Base-by-base conservation (phyloP, 2,113 vertebrate species). In the Pedionomus torquatus region DNA sequence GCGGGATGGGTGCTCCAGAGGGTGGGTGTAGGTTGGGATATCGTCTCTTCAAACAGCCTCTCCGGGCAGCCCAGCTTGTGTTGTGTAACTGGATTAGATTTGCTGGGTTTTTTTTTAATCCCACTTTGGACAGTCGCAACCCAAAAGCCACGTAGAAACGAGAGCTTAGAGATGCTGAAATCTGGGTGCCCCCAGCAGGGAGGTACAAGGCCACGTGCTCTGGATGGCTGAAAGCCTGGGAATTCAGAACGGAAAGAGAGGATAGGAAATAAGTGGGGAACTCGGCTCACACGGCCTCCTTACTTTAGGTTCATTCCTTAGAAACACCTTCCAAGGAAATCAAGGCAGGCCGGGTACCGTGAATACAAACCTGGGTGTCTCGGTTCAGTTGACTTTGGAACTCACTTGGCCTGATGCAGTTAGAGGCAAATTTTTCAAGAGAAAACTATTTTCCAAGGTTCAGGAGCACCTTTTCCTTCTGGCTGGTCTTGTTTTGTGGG, bases 361-460 rank as follows among this genome's bases (percentile, higher is more conserved):
- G 6, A 5, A 33, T 33, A 60, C 31, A 10, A 1, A 0, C 1
- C 0, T 12, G 31, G 15, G 28, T 24, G 4, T 35, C 2, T 31
- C 31, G 35, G 7, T 88, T 43, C 46, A 26, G 23, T 51, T 51
- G 52, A 10, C 35, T 51, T 23, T 2, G 58, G 44, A 44, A 52
- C 44, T 7, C 5, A 12, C 33, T 81, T 75, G 39, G 39, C 49
- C 17, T 25, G 15, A 10, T 48, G 63, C 19, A 2, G 39, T 60
- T 44, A 37, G 23, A 87, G 65, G 17, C 49, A 88, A 65, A 55
- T 28, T 12, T 39, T 78, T 58, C 23, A 58, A 37, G 39, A 87
- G 83, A 39, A 75, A 37, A 41, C 23, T 26, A 4, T 19, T 51
- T 19, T 35, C n/a, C 25, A 35, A 30, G 41, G 30, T 30, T 82